Evolutionary conservation across 2,888 invertebrate genomes (phyloP), one percentile per base, ranked within the genome.

Genomic region (Drosophila diplacantha): DNA sequence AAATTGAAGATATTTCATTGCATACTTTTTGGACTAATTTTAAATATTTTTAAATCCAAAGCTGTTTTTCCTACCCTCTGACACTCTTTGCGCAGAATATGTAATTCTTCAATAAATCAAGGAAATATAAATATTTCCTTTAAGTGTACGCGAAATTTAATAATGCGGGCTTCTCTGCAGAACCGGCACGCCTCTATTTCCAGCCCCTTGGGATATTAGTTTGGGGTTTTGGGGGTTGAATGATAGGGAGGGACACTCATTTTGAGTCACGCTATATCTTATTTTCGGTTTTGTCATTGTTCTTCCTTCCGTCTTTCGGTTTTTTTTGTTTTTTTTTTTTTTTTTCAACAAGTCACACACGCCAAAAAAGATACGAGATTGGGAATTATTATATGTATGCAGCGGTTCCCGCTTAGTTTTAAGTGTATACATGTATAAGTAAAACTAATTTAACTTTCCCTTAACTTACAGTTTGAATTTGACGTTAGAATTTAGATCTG

Each of bases 101-200:
- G 1, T 14, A 1, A 6, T 20, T 3, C n/a, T 24, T 41, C 5
- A 44, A 29, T 31, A n/a, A 29, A 9, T 5, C 22, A 22, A 22
- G 22, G 4, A 32, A 46, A 16, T 52, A 39, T 37, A 0, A 1
- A 22, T n/a, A 31, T 26, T 53, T 31, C 2, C 24, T 60, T 50
- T 5, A 9, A 6, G 52, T 38, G 20, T 35, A 54, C 29, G 37
- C 47, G 60, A 47, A 41, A 24, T 32, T 41, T 60, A 78, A 55
- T 60, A 68, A 68, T 74, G 68, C 54, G 63, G 68, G 72, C 72
- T 68, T 71, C 64, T 62, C 46, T 71, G 38, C 52, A 51, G 16
- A 62, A 49, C 53, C 38, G 74, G 50, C 82, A 64, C 76, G 70
- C 76, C 80, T 69, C 56, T 60, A 61, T 52, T 69, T 38, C 35